Base-by-base conservation (phyloP, 2,113 vertebrate genomes). In the Leptosomus discolor region DNA sequence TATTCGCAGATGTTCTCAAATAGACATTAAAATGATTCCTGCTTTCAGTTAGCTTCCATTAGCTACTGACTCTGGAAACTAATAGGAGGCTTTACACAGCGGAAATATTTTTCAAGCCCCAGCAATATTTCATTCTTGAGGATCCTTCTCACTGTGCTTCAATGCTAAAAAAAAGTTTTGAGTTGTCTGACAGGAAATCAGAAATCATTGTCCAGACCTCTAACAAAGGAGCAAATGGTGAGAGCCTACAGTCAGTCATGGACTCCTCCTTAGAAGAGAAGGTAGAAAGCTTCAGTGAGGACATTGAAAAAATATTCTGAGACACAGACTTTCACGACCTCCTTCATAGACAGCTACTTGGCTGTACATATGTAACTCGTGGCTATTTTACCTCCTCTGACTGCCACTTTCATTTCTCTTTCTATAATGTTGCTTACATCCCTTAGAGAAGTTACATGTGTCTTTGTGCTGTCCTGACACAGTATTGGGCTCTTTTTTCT, bases 1-100 rank as follows among this genome's bases (percentile, higher is more conserved):
- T 88, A n/a, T 73, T 71, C 4, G 6, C 90, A 97, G 91, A 94
- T 96, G 93, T 95, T 93, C 82, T 58, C 63, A 77, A 85, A 92
- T 6, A 88, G 78, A 73, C 29, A 15, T 20, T 85, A 84, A 64
- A 89, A 74, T 0, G 22, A 85, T 85, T 77, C 67, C 45, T 80
- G 51, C 71, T 83, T 93, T 94, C 82, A 92, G 68, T 81, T 65
- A 86, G 46, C 2, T 5, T 74, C 82, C 77, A 77, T 77, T 74
- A 85, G 63, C 61, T 77, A 85, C 70, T 83, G 82, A 77, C 50
- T 96, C 70, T 63, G 63, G 81, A 94, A 94, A 92, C 54, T 67
- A 88, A 83, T 20, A 88, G 57, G 54, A 92, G 37, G 48, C 51
- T 8, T 5, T 53, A 61, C 13, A n/a, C 7, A 92, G 76, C 3